phyloP scores from a whole-genome alignment of 2,113 vertebrate species.

The Astur gentilis region DNA sequence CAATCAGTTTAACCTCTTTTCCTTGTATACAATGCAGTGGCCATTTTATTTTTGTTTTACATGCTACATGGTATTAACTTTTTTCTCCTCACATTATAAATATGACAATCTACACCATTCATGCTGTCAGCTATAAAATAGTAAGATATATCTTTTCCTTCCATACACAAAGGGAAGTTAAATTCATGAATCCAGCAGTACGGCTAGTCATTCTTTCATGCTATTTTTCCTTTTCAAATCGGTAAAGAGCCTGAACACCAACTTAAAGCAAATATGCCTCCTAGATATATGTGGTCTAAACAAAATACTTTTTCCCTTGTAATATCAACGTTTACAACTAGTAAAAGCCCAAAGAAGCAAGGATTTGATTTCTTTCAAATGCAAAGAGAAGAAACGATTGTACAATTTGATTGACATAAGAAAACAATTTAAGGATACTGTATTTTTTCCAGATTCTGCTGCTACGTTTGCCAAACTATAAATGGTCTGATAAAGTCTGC shows the following conservation, averaged over 20 bases:
- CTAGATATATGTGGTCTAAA: neutral
- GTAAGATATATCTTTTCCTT: constrained; percentile 25
- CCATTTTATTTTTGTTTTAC: constrained; percentile 39
- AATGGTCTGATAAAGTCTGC: constrained; percentile 33
- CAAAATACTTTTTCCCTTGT: constrained; percentile 31
- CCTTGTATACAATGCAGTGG: neutral
- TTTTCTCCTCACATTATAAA: neutral
- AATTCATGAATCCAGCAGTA: constrained; percentile 7
- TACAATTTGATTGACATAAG: neutral
- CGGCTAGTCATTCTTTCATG: neutral
- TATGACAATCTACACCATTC: constrained; percentile 19
- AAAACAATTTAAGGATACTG: constrained; percentile 2
- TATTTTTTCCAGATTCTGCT: neutral
- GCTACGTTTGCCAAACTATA: neutral
- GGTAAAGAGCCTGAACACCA: neutral
- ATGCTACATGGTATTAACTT: neutral
- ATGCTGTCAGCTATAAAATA: constrained; percentile 17
- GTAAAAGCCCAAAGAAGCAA: constrained; percentile 12
- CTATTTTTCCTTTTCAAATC: neutral
- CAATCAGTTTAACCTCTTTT: constrained; percentile 48
- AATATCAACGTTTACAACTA: constrained; percentile 29
- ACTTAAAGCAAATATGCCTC: neutral
- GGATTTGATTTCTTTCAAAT: neutral
- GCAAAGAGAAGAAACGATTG: neutral
- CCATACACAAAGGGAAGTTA: constrained; percentile 7